Conservation (phyloP, 2,888 invertebrate species). For the Drosophila lacicola region DNA sequence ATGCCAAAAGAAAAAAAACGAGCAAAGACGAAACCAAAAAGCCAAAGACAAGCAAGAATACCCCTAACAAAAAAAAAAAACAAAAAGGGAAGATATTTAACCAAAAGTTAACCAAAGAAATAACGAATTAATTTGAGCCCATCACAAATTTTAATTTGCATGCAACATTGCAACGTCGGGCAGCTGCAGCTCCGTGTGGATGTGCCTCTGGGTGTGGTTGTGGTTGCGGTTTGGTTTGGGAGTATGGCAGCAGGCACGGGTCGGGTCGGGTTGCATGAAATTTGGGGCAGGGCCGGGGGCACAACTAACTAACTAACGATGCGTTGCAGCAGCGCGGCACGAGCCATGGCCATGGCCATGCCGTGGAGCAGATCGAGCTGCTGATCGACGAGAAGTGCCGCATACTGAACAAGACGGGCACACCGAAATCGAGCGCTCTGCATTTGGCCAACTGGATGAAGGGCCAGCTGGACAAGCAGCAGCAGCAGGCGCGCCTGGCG, state of each 20-base stretch:
- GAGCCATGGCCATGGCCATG: constrained; percentile 69
- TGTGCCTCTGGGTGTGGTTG: constrained; percentile 32
- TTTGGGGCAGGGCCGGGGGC: constrained; percentile 1
- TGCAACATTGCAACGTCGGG: constrained; percentile 26
- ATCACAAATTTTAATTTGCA: constrained; percentile 84
- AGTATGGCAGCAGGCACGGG: neutral
- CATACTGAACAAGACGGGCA: constrained; percentile 87
- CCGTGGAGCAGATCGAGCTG: constrained; percentile 86
- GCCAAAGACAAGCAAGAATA: constrained; percentile 37
- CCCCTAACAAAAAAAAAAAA: constrained; percentile 2
- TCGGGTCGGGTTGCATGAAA: neutral
- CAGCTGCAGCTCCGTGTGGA: constrained; percentile 45
- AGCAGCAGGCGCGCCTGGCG: constrained; percentile 84
- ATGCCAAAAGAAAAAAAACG: neutral
- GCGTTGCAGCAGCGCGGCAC: constrained; percentile 62
- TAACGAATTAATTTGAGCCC: constrained; percentile 78
- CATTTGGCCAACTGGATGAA: constrained; percentile 94
- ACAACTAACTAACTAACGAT: constrained; percentile 19
- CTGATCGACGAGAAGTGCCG: constrained; percentile 88
- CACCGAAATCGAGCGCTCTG: constrained; percentile 89
- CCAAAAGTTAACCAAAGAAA: constrained; percentile 7
- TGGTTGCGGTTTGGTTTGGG: constrained; percentile 26
- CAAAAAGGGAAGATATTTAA: neutral
- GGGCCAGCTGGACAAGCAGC: constrained; percentile 89
- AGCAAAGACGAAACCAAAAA: constrained; percentile 24